These are phyloP conservation scores for Phyllostomus discolor DNA, from an alignment of 2,113 vertebrate species.

Conservation along the genomic window DNA sequence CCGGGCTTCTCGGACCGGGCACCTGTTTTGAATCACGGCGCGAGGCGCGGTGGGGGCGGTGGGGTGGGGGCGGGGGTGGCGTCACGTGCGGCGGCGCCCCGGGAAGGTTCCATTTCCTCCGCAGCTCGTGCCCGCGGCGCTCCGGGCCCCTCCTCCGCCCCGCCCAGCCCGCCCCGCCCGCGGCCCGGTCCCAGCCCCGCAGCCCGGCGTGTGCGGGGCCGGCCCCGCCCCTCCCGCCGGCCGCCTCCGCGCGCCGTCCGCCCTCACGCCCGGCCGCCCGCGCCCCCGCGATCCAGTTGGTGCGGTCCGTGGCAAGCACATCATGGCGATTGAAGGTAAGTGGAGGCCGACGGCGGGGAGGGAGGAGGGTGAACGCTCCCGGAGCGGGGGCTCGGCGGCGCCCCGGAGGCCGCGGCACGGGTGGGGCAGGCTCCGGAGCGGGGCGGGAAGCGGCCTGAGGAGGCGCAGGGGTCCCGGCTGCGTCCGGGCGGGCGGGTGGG, in stretches of 20 bases:
- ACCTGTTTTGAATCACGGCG: slow-evolving; percentile 1
- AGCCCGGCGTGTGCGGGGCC: background rate
- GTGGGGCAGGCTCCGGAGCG: background rate
- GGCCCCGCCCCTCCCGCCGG: background rate
- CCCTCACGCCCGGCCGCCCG: background rate
- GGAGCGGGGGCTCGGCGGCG: background rate
- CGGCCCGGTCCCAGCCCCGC: background rate
- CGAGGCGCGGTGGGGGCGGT: background rate
- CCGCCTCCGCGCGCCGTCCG: background rate
- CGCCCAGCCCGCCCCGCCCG: background rate
- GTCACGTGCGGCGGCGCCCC: slow-evolving; percentile 57
- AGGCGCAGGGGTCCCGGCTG: background rate
- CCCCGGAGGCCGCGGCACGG: background rate
- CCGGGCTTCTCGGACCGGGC: background rate
- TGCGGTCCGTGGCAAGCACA: slow-evolving; percentile 64
- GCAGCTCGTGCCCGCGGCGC: background rate
- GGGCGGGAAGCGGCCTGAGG: background rate
- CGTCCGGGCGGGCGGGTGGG: background rate
- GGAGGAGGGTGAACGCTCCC: background rate
- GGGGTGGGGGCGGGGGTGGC: slow-evolving; percentile 9
- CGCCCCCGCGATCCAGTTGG: slow-evolving; percentile 30
- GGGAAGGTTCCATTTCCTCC: slow-evolving; percentile 47
- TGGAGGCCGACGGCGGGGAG: slow-evolving; percentile 1
- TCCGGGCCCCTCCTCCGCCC: background rate
- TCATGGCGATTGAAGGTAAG: slow-evolving; percentile 76